Percentiles rank a stretch among this genome's conserved stretches.
phyloP scores from a whole-genome alignment of 2,113 vertebrate genomes.

The Spea bombifrons region DNA sequence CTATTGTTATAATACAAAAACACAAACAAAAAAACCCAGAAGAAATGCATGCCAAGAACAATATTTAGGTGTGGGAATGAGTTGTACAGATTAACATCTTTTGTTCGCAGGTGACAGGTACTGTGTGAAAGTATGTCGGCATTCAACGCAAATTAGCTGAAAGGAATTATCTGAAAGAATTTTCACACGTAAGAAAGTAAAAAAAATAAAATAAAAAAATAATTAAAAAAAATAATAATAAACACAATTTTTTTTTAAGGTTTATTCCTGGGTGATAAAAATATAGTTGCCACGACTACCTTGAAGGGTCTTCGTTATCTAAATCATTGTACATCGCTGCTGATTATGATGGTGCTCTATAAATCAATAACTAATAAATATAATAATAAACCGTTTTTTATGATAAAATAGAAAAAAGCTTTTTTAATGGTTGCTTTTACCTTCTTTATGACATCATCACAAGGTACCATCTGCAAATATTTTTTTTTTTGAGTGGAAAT shows the following conservation, averaged over 20 bases:
- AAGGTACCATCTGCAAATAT: too few relatives aligned
- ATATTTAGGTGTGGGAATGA: neutral
- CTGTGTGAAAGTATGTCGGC: neutral
- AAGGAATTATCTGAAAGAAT: neutral
- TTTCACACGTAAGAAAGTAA: neutral
- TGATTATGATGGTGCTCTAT: too few relatives aligned
- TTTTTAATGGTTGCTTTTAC: too few relatives aligned
- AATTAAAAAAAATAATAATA: too few relatives aligned
- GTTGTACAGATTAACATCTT: neutral
- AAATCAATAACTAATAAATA: too few relatives aligned
- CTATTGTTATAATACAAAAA: neutral
- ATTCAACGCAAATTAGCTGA: neutral
- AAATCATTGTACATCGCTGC: too few relatives aligned
- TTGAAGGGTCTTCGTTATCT: neutral
- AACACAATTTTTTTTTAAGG: too few relatives aligned
- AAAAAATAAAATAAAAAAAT: neutral
- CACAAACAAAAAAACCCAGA: neutral
- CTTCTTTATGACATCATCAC: too few relatives aligned
- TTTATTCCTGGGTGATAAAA: too few relatives aligned
- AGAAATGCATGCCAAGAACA: slow-evolving; percentile 4
- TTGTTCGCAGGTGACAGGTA: neutral
- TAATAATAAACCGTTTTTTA: too few relatives aligned
- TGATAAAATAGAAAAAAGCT: too few relatives aligned
- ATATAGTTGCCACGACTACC: neutral
- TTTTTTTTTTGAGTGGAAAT: too few relatives aligned